Conservation (phyloP, 2,113 vertebrate genomes). For the Riparia riparia region DNA sequence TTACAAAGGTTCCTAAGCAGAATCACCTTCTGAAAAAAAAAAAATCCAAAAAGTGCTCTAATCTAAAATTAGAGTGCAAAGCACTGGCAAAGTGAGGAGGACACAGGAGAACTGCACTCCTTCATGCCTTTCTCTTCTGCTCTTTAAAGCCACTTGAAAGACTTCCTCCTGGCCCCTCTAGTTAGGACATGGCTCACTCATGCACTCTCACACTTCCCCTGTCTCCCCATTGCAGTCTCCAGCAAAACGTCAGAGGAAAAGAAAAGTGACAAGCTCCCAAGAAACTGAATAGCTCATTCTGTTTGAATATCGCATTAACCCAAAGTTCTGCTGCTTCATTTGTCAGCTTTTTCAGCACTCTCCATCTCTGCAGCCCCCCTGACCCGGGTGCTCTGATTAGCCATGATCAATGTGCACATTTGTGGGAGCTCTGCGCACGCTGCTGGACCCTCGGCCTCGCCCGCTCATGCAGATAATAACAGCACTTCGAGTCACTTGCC, state of each 20-base stretch:
- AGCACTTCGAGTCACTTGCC: slow-evolving; percentile 81
- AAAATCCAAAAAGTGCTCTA: neutral
- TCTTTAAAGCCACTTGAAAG: neutral
- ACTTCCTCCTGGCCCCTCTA: neutral
- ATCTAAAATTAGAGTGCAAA: neutral
- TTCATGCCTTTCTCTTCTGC: neutral
- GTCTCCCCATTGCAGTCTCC: neutral
- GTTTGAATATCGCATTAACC: slow-evolving; percentile 75
- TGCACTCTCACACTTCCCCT: neutral
- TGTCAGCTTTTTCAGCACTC: slow-evolving; percentile 76
- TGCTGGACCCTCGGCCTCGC: slow-evolving; percentile 78
- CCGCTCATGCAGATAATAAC: slow-evolving; percentile 87
- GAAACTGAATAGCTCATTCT: slow-evolving; percentile 65
- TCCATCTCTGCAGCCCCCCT: slow-evolving; percentile 59
- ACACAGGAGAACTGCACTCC: neutral
- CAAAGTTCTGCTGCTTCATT: slow-evolving; percentile 66
- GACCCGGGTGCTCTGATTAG: slow-evolving; percentile 81
- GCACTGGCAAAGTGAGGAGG: neutral
- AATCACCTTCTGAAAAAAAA: neutral
- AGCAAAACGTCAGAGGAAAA: slow-evolving; percentile 41
- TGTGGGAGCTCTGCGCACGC: slow-evolving; percentile 75
- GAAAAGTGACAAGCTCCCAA: slow-evolving; percentile 59
- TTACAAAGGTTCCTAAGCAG: neutral
- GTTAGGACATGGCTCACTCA: neutral
- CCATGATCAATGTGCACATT: slow-evolving; percentile 84